These are phyloP conservation scores for Myotis lucifugus DNA, from an alignment of 2,113 vertebrate species.

Conservation along the genomic window DNA sequence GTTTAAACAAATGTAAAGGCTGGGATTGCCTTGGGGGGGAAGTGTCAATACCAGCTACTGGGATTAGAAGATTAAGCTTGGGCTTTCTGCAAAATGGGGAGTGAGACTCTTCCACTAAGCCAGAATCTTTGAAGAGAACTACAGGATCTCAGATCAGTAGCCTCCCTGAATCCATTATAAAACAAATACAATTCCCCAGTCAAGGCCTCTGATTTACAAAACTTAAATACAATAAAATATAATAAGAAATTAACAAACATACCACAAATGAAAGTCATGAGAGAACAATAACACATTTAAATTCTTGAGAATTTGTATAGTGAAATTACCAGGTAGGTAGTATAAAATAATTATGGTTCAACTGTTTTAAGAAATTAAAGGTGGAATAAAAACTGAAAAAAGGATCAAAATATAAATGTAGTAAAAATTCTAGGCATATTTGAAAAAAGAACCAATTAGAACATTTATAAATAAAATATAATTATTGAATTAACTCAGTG, in stretches of 20 bases:
- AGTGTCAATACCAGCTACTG: background rate
- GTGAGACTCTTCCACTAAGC: background rate
- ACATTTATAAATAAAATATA: conserved; percentile 4
- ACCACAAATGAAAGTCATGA: background rate
- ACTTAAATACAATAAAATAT: background rate
- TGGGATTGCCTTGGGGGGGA: background rate
- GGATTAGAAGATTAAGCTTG: background rate
- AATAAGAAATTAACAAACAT: background rate
- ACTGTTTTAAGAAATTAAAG: background rate
- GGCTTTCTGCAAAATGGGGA: background rate
- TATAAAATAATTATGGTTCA: background rate
- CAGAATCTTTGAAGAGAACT: background rate
- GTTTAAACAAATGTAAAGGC: conserved; percentile 11
- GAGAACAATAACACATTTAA: background rate
- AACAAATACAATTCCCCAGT: background rate
- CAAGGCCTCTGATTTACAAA: background rate
- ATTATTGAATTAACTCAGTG: background rate
- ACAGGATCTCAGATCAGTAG: background rate
- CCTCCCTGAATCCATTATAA: background rate
- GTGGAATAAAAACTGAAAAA: conserved; percentile 6
- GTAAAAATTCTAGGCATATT: background rate
- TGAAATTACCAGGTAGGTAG: background rate
- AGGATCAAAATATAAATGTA: background rate
- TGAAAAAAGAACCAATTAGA: background rate
- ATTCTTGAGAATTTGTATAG: background rate